Percentiles rank a stretch among this genome's conserved stretches.
Evolutionary conservation across 1,140 invertebrate species (phyloP).

Genomic region (Coptotermes formosanus): DNA sequence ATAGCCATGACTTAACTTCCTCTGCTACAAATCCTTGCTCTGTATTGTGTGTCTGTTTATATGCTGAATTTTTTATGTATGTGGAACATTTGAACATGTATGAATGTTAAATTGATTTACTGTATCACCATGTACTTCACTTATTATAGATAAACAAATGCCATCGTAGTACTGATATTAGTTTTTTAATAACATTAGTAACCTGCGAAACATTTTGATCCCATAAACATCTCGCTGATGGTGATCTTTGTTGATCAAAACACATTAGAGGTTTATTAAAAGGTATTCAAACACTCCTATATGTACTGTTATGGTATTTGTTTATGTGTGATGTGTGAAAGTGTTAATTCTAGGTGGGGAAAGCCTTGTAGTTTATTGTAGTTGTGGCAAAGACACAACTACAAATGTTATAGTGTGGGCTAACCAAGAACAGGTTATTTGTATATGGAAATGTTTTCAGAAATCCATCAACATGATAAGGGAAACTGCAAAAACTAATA

Average conservation of each 20-base stretch:
- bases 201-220: too few relatives aligned
- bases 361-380: background rate
- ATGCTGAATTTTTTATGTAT: background rate
- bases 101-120: background rate
- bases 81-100: background rate
- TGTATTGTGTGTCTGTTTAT: background rate
- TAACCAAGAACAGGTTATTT: background rate
- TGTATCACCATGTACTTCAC: too few relatives aligned
- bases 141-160: too few relatives aligned
- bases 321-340: too few relatives aligned
- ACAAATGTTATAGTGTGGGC: background rate
- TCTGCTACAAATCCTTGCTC: background rate
- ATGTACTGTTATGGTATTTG: too few relatives aligned
- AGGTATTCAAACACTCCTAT: too few relatives aligned
- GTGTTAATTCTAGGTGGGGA: background rate
- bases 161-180: too few relatives aligned
- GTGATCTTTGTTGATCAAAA: too few relatives aligned
- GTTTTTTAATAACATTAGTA: too few relatives aligned
- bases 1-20: background rate
- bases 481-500: background rate
- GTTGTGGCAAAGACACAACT: background rate
- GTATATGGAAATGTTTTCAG: background rate
- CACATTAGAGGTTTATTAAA: too few relatives aligned
- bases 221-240: too few relatives aligned
- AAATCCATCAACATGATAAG: background rate